These are phyloP conservation scores for Nerophis ophidion DNA, from an alignment of 2,113 vertebrate genomes.

Conservation along the genomic window DNA sequence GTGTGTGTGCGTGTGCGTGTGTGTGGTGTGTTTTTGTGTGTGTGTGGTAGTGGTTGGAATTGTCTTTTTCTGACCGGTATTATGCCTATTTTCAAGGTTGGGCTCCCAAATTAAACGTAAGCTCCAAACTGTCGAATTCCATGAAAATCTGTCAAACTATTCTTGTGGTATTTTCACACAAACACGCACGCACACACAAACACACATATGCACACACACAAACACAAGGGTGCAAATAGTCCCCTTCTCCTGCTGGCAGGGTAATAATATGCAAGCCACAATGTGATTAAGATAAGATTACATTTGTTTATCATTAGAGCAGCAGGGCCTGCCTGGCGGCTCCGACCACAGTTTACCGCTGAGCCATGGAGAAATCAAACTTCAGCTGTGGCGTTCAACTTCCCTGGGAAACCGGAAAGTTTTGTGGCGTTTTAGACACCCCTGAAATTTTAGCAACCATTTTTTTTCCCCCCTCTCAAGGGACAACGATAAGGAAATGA, in stretches of 20 bases:
- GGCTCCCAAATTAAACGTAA: background rate
- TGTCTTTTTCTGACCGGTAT: background rate
- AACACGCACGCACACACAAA: background rate
- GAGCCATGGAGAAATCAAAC: background rate
- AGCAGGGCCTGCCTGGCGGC: background rate
- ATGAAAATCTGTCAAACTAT: constrained; percentile 2
- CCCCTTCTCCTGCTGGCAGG: background rate
- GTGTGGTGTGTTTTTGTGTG: too few species aligned
- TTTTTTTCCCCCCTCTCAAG: too few species aligned
- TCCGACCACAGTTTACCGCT: background rate
- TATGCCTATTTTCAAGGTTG: background rate
- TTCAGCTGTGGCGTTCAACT: too few species aligned
- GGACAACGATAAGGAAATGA: too few species aligned
- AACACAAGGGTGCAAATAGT: background rate
- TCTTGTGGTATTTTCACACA: background rate
- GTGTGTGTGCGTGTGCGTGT: too few species aligned
- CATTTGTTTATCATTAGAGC: background rate
- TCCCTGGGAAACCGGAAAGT: too few species aligned
- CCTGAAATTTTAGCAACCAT: too few species aligned
- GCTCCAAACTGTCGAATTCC: background rate
- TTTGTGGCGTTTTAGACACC: too few species aligned
- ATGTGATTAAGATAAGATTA: background rate
- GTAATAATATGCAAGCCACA: background rate
- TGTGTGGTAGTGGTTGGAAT: background rate
- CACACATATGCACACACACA: background rate